A percentile compares a stretch with the other conserved stretches of the same genome.
These are phyloP conservation scores for Rousettus madagascariensis DNA, from an alignment of 2,797 vertebrate genomes.

Conservation along the genomic window DNA sequence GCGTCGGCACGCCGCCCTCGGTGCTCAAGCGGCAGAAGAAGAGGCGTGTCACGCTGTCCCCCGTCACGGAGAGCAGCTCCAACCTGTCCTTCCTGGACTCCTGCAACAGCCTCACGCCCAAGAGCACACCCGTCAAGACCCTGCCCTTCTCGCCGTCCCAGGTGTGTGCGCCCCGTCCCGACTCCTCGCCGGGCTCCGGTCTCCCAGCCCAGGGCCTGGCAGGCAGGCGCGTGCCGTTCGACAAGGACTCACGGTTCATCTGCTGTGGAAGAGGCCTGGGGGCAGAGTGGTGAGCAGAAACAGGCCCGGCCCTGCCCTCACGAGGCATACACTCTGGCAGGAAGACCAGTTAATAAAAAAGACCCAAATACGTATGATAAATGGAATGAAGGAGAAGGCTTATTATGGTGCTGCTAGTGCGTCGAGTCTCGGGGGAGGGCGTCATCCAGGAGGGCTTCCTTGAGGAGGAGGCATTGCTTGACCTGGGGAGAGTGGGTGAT, in stretches of 20 bases:
- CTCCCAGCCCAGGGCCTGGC: not conserved
- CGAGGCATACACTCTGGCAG: not conserved
- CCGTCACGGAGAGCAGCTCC: conserved; percentile 83
- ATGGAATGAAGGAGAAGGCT: not conserved
- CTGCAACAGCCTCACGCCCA: conserved; percentile 94
- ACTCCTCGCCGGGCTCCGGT: fast-evolving
- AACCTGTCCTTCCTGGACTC: conserved; percentile 86
- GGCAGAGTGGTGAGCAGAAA: not conserved
- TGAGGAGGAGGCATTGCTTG: not conserved
- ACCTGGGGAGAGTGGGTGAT: not conserved
- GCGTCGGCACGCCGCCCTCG: conserved; percentile 89
- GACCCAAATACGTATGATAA: not conserved
- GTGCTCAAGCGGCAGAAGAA: conserved; percentile 92
- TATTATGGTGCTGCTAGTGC: fast-evolving
- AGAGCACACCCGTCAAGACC: conserved; percentile 96
- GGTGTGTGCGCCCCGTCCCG: conserved; percentile 78
- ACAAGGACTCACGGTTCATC: not conserved
- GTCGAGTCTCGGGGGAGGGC: not conserved
- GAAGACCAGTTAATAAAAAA: not conserved
- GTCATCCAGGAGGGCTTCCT: not conserved
- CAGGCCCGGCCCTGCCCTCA: not conserved
- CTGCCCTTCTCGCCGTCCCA: conserved; percentile 98
- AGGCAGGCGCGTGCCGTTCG: not conserved
- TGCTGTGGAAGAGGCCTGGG: not conserved
- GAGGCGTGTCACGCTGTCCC: conserved; percentile 90